Evolutionary conservation across 2,888 invertebrate genomes (phyloP).

Genomic region (Ethmia dodecea): DNA sequence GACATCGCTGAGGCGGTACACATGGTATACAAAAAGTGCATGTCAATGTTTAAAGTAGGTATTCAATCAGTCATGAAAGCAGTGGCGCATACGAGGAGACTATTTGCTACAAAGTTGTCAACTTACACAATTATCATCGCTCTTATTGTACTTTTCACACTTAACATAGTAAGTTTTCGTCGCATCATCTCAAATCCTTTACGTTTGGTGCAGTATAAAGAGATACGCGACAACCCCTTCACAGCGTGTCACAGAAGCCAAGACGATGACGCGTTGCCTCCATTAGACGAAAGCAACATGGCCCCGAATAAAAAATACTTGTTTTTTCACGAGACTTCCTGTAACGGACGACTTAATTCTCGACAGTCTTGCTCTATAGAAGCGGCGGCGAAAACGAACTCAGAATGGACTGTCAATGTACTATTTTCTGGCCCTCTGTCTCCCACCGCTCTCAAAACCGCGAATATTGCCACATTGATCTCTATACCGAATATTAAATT

Average conservation of each 20-base stretch:
- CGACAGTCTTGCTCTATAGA: constrained; percentile 81
- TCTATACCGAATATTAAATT: constrained; percentile 69
- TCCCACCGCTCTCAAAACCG: background rate
- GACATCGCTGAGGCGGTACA: too few species aligned
- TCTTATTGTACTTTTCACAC: too few species aligned
- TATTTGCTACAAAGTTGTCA: too few species aligned
- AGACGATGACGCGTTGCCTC: background rate
- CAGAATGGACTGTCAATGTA: constrained; percentile 67
- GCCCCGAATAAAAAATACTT: constrained; percentile 50
- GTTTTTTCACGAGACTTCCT: constrained; percentile 80
- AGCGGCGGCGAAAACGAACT: constrained; percentile 78
- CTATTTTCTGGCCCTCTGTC: constrained; percentile 5
- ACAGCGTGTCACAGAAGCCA: background rate
- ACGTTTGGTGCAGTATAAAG: too few species aligned
- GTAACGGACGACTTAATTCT: constrained; percentile 55
- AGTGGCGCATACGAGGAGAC: too few species aligned
- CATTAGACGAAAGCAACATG: background rate
- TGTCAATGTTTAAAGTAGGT: too few species aligned
- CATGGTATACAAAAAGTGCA: too few species aligned
- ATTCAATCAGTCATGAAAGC: too few species aligned
- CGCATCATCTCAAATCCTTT: too few species aligned
- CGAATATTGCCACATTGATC: constrained; percentile 27
- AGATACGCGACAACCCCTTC: too few species aligned
- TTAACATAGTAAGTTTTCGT: too few species aligned
- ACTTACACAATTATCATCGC: too few species aligned